Conservation (phyloP, 2,113 vertebrate species). For the Dipodomys spectabilis region DNA sequence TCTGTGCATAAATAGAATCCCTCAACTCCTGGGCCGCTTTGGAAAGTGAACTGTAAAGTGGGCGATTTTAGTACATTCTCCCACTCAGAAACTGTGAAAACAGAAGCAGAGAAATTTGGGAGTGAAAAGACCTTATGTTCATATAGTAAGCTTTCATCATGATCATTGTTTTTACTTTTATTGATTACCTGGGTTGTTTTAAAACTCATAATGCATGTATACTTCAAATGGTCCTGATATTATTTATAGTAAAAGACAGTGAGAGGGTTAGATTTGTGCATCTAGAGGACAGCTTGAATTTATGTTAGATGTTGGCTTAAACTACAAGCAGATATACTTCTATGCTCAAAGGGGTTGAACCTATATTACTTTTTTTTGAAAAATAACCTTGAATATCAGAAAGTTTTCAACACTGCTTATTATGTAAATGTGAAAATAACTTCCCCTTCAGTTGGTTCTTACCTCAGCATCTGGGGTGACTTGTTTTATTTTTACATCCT, state of each 20-base stretch:
- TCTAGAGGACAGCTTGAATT: neutral
- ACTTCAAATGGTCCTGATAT: slow-evolving; percentile 2
- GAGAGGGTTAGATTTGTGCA: slow-evolving; percentile 20
- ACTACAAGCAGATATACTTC: neutral
- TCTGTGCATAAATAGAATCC: slow-evolving; percentile 36
- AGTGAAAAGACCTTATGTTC: slow-evolving; percentile 64
- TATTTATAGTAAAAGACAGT: slow-evolving; percentile 27
- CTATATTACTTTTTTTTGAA: neutral
- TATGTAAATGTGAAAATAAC: slow-evolving; percentile 56
- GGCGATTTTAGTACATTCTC: slow-evolving; percentile 51
- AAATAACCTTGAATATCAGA: slow-evolving; percentile 9
- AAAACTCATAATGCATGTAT: neutral
- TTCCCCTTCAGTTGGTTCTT: slow-evolving; percentile 52
- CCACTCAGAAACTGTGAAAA: slow-evolving; percentile 62
- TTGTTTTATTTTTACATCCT: slow-evolving; percentile 65
- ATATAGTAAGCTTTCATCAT: slow-evolving; percentile 43
- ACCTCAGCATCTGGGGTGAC: slow-evolving; percentile 51
- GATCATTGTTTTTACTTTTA: slow-evolving; percentile 17
- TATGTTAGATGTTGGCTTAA: neutral
- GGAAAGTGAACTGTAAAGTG: slow-evolving; percentile 65
- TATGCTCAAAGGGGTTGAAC: neutral
- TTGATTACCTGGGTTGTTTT: neutral
- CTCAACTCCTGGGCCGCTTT: slow-evolving; percentile 39
- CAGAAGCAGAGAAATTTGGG: slow-evolving; percentile 39
- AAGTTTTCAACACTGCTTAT: neutral